These are phyloP conservation scores for Orthonevra nobilis DNA, from an alignment of 2,888 invertebrate species.

Conservation along the genomic window DNA sequence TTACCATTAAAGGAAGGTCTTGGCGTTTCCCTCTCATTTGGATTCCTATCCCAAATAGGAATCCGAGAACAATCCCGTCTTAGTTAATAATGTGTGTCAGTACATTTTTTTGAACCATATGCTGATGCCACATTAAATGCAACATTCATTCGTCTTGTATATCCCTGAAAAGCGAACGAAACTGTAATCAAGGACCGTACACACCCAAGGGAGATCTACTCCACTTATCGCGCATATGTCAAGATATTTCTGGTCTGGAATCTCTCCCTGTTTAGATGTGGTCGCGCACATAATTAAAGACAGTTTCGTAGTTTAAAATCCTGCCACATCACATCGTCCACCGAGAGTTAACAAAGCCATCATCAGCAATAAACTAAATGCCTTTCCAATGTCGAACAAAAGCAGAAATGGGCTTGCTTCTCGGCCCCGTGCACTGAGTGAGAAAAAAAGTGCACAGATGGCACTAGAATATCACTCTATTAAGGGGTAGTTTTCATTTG, in stretches of 20 bases:
- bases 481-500: slow-evolving; percentile 79
- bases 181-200: slow-evolving; percentile 69
- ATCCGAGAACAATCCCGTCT: slow-evolving; percentile 2
- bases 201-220: slow-evolving; percentile 55
- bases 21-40: no score
- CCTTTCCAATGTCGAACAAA: slow-evolving; percentile 75
- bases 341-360: slow-evolving; percentile 78
- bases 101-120: slow-evolving; percentile 75
- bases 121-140: slow-evolving; percentile 81
- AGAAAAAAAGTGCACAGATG: slow-evolving; percentile 73
- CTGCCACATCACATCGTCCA: slow-evolving; percentile 26
- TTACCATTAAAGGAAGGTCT: no score
- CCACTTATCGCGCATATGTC: slow-evolving; percentile 78
- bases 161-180: slow-evolving; percentile 68
- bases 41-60: slow-evolving; percentile 22
- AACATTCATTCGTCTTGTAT: slow-evolving; percentile 77
- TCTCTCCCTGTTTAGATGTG: slow-evolving; percentile 72
- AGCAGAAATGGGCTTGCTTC: slow-evolving; percentile 35
- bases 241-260: slow-evolving; percentile 75
- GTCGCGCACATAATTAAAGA: slow-evolving; percentile 73
- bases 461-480: slow-evolving; percentile 73
- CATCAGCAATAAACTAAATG: slow-evolving; percentile 79
- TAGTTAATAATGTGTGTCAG: slow-evolving; percentile 27
- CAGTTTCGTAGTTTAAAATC: slow-evolving; percentile 60
- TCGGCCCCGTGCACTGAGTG: slow-evolving; percentile 72